Conservation (phyloP, 2,888 invertebrate genomes). For the Esperia sulphurella region DNA sequence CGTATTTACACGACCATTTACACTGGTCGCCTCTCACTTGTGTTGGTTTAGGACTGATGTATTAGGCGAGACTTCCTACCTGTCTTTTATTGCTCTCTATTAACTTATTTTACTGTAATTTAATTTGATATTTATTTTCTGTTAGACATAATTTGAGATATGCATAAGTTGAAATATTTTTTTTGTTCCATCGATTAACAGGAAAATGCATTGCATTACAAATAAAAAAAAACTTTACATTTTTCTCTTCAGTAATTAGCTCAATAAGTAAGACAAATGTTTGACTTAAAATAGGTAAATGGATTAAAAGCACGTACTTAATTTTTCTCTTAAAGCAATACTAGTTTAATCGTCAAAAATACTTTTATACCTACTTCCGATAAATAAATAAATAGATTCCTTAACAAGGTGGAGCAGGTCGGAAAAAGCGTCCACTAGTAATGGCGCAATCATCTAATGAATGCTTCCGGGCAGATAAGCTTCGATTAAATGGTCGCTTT, state of each 20-base stretch:
- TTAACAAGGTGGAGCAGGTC: constrained; percentile 27
- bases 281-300: no score
- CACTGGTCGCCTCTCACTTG: constrained; percentile 29
- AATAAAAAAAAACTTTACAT: no score
- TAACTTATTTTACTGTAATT: constrained; percentile 19
- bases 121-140: constrained; percentile 8
- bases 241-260: no score
- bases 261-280: no score
- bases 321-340: no score
- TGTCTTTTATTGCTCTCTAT: constrained; percentile 19
- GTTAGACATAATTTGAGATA: no score
- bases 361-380: constrained; percentile 23
- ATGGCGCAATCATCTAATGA: constrained; percentile 80
- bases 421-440: constrained; percentile 66
- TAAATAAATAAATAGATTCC: constrained; percentile 37
- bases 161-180: no score
- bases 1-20: constrained; percentile 52
- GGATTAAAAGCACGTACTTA: no score
- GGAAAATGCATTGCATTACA: no score
- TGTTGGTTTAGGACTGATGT: constrained; percentile 14
- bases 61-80: constrained; percentile 12
- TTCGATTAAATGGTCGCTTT: constrained; percentile 78
- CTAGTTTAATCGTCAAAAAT: constrained; percentile 1
- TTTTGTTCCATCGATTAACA: no score
- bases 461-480: constrained; percentile 78